A percentile compares a stretch with the other conserved stretches of the same genome.
phyloP scores from a whole-genome alignment of 2,797 vertebrate species.

The Sciurus carolinensis region DNA sequence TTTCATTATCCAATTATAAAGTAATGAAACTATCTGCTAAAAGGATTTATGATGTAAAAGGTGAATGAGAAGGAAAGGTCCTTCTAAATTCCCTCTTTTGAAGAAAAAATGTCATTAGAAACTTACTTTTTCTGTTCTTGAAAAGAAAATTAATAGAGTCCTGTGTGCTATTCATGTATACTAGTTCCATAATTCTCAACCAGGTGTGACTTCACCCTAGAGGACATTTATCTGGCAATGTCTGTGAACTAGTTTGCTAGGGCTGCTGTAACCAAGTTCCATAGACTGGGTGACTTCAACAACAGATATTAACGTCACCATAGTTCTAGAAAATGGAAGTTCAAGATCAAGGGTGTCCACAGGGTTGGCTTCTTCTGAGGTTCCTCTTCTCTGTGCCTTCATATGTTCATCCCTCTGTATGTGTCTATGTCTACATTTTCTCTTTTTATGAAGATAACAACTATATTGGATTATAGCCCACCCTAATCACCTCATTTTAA shows the following conservation, averaged over 20 bases:
- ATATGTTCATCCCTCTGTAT: not conserved
- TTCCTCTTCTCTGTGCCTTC: not conserved
- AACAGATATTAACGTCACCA: not conserved
- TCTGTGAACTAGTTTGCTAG: not conserved
- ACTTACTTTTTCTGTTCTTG: not conserved
- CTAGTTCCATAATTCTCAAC: constrained; percentile 4
- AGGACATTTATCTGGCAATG: constrained; percentile 8
- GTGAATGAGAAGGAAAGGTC: not conserved
- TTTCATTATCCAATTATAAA: constrained; percentile 60
- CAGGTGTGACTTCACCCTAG: not conserved
- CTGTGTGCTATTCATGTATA: not conserved
- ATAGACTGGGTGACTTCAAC: not conserved
- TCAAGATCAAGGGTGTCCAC: not conserved
- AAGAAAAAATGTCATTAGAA: not conserved
- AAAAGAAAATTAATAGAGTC: constrained; percentile 29
- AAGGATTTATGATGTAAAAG: constrained; percentile 7
- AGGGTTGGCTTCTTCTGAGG: not conserved
- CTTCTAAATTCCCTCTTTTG: constrained; percentile 19
- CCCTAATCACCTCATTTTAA: not conserved
- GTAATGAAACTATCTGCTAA: constrained; percentile 35
- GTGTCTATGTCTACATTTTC: not conserved
- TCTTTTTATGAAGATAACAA: not conserved
- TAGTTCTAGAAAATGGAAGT: not conserved
- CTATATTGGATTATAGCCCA: not conserved
- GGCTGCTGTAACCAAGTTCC: not conserved